Evolutionary conservation across 2,888 invertebrate genomes (phyloP).

Genomic region (Pantelozetes paolii): DNA sequence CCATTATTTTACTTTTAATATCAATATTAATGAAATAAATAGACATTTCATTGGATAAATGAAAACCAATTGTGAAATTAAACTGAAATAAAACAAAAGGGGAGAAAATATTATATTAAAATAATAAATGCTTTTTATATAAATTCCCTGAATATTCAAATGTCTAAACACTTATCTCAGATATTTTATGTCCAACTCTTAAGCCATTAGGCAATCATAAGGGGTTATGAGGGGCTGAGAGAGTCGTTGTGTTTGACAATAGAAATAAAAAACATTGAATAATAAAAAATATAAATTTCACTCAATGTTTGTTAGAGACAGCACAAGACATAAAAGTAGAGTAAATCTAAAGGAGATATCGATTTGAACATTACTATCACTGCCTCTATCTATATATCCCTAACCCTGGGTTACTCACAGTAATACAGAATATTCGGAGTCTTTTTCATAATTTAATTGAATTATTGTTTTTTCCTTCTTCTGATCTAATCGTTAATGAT

Average conservation of each 20-base stretch:
- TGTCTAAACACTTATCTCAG: background rate
- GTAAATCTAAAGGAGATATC: background rate
- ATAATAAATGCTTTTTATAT: background rate
- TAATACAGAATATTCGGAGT: no score
- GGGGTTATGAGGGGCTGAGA: background rate
- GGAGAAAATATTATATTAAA: background rate
- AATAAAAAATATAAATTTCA: background rate
- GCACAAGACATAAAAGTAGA: background rate
- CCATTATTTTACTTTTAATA: background rate
- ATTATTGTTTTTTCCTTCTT: background rate
- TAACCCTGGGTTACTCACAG: background rate
- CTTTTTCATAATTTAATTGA: no score
- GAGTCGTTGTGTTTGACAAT: background rate
- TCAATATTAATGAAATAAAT: no score
- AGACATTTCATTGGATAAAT: no score
- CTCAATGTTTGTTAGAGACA: constrained; percentile 14
- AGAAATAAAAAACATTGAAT: background rate
- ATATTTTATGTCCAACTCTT: background rate
- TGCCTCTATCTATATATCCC: background rate
- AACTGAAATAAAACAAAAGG: no score
- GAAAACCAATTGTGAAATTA: background rate
- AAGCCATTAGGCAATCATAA: background rate
- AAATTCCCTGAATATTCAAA: background rate
- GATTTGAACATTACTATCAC: background rate
- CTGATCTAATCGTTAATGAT: background rate